These are phyloP conservation scores for Goniozus legneri DNA, from an alignment of 1,140 invertebrate genomes.

Conservation along the genomic window DNA sequence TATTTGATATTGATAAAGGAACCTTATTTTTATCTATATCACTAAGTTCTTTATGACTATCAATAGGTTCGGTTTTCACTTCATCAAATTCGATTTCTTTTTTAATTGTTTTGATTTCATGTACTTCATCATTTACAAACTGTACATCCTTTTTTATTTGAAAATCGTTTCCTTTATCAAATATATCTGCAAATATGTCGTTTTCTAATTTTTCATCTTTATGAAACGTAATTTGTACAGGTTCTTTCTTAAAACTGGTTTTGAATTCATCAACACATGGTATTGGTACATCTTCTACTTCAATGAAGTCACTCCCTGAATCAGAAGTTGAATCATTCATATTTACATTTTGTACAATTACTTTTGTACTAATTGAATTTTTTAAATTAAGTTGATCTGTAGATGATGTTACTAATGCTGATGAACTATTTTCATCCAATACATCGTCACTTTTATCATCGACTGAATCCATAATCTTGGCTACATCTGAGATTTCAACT, in stretches of 20 bases:
- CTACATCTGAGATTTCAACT: too few relatives aligned
- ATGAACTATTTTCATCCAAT: constrained; percentile 16
- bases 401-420: background rate
- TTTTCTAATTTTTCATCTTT: constrained; percentile 50
- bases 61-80: constrained; percentile 1
- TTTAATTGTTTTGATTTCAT: background rate
- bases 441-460: constrained; percentile 48
- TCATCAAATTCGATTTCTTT: background rate
- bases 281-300: constrained; percentile 36
- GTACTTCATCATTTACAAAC: background rate
- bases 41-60: background rate
- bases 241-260: constrained; percentile 6
- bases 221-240: constrained; percentile 39
- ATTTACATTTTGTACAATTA: constrained; percentile 10
- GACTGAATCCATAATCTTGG: constrained; percentile 6
- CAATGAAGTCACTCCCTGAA: constrained; percentile 52
- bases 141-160: background rate
- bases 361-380: constrained; percentile 14
- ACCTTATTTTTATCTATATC: background rate
- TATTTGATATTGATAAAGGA: too few relatives aligned
- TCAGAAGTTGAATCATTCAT: constrained; percentile 37
- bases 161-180: constrained; percentile 3
- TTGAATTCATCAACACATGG: constrained; percentile 11
- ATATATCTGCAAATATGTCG: constrained; percentile 63
- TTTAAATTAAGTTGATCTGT: background rate